Evolutionary conservation across 2,113 vertebrate genomes (phyloP), one percentile per base, ranked within the genome.

Genomic region (Sphyrna mokarran): DNA sequence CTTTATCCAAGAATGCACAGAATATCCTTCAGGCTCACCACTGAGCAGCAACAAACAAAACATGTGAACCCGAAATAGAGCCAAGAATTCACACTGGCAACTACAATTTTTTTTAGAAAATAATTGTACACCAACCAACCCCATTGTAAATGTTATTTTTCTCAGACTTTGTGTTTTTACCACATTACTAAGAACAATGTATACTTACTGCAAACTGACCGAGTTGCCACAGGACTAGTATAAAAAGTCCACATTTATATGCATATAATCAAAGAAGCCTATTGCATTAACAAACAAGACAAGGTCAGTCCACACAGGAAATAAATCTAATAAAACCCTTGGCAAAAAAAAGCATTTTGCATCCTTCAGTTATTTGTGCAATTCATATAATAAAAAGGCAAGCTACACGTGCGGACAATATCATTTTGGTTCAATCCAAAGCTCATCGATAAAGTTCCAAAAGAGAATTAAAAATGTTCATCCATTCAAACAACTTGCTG

Each of bases 351-450:
- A 40, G 66, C 9, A 69, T 72, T 95, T 95, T 29, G 80, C 68
- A 72, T 18, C 69, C 61, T 40, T 37, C 48, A 69, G 40, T 7
- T 72, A 1, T 54, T 13, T 95, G 40, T 95, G 26, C 26, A 95
- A 69, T 76, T 95, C 72, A 95, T 66, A 7, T 43, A 54, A 72
- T 43, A 72, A 93, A 18, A 37, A 2, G 37, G 66, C 69, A 54
- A 23, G 87, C 58, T 61, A 29, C 3, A 26, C 16, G 48, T 29
- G 63, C 40, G 11, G 26, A 72, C 63, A 26, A 72, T 72, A 54
- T n/a, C 54, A 54, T 90, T 93, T 93, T 66, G 63, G 58, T n/a
- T 93, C 37, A 93, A 66, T 72, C 68, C 94, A 72, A 29, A 95
- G 1, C 40, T 94, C 3, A 20, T 18, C 29, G 7, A 68, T 22